Conservation (phyloP, 2,888 invertebrate species). For the Amaurobius ferox region DNA sequence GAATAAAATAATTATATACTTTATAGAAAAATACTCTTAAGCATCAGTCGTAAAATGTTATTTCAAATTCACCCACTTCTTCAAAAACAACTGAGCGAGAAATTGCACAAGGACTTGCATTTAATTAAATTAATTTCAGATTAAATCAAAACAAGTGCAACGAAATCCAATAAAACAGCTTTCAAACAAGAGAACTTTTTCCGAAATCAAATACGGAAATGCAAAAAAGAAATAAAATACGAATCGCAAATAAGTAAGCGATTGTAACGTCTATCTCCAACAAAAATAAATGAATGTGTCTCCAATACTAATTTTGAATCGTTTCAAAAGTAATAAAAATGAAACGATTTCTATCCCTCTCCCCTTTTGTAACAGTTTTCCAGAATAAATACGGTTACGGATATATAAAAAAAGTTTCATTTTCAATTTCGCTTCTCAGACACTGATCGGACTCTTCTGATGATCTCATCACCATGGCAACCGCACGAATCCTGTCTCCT, state of each 20-base stretch:
- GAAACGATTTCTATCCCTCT: conserved; percentile 15
- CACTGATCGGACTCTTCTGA: conserved; percentile 36
- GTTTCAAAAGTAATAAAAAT: conserved; percentile 46
- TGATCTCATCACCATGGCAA: conserved; percentile 36
- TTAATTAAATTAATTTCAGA: conserved; percentile 41
- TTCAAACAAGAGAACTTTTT: too few relatives aligned
- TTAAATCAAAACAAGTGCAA: conserved; percentile 27
- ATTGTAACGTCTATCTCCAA: neutral
- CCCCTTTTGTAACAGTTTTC: conserved; percentile 41
- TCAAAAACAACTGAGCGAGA: too few relatives aligned
- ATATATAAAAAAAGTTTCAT: conserved; percentile 25
- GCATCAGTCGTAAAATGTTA: too few relatives aligned
- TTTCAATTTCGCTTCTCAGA: conserved; percentile 55
- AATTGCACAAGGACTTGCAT: too few relatives aligned
- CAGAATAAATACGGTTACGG: conserved; percentile 47
- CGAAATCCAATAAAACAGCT: neutral
- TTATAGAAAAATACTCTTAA: too few relatives aligned
- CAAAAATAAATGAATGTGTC: conserved; percentile 39
- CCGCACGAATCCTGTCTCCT: conserved; percentile 53
- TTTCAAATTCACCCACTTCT: too few relatives aligned
- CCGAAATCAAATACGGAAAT: too few relatives aligned
- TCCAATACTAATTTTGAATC: conserved; percentile 56
- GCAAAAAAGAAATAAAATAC: too few relatives aligned
- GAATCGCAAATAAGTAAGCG: neutral
- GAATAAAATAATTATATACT: too few relatives aligned